These are phyloP conservation scores for Caenorhabditis macrosperma DNA, from an alignment of 2,888 invertebrate genomes.

Conservation along the genomic window DNA sequence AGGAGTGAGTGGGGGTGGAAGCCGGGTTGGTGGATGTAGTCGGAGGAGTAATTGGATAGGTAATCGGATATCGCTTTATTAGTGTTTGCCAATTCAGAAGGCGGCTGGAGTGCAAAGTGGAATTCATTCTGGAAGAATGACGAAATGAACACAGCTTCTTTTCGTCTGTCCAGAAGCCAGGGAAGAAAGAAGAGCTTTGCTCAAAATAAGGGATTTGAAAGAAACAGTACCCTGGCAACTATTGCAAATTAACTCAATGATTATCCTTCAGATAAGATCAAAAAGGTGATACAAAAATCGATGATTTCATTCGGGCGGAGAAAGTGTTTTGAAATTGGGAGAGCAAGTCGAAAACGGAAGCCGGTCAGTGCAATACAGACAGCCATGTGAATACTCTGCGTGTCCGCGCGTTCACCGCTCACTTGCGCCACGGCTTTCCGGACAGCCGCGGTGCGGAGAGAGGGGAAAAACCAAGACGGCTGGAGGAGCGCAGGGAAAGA, in stretches of 20 bases:
- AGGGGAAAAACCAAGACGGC: constrained; percentile 45
- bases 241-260: background rate
- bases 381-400: constrained; percentile 46
- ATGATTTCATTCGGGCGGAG: background rate
- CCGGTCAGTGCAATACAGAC: constrained; percentile 41
- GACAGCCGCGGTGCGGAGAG: constrained; percentile 36
- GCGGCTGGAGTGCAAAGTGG: constrained; percentile 21
- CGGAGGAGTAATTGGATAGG: constrained; percentile 60
- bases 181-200: constrained; percentile 7
- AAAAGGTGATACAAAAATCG: background rate
- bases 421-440: constrained; percentile 37
- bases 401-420: constrained; percentile 27
- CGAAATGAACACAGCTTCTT: background rate
- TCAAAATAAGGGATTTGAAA: background rate
- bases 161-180: too few species aligned
- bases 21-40: constrained; percentile 22
- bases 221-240: too few species aligned
- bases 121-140: constrained; percentile 8
- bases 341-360: constrained; percentile 47
- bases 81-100: constrained; percentile 54
- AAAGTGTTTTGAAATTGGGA: constrained; percentile 3
- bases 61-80: constrained; percentile 57
- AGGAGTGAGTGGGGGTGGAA: constrained; percentile 17
- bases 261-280: background rate
- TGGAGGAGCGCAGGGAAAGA: constrained; percentile 18